Base-by-base conservation (phyloP, 1,140 invertebrate species). In the Hyles vespertilio region DNA sequence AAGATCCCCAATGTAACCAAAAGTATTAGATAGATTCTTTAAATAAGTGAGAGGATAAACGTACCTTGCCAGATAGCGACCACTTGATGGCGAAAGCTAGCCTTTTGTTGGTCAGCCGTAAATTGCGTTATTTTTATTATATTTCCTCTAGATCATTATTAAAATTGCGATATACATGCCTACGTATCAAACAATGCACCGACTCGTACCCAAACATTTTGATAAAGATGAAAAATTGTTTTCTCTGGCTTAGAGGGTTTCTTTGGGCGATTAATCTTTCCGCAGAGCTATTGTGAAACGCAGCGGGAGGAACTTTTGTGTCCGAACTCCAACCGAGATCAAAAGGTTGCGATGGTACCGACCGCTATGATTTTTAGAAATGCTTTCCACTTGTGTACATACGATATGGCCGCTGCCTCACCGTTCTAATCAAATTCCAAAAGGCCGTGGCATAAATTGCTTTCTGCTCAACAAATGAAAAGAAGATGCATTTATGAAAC, bases 201-300 rank as follows among this genome's bases (percentile, higher is more conserved):
- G 50, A 51, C 46, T 48, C 36, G 47, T 46, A 44, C 46, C 33
- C 63, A 77, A 77, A 73, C 70, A 65, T 81, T 84, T 84, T 86
- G 81, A 84, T 86, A 84, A 84, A 84, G 72, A 86, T 86, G 81
- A 86, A 84, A 86, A 86, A 83, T 84, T 83, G 70, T 82, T 79
- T 73, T 69, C 70, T 68, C 53, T 63, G 70, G 77, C 76, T 79
- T 84, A 78, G 71, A 72, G 73, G 77, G 75, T 65, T 81, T 76
- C 79, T 77, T 74, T 68, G 64, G 72, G 79, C 83, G 79, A 87
- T 87, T 83, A 87, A 87, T 87, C 83, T 87, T 86, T 75, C 72
- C 67, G 69, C 70, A 64, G 65, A 79, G 74, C 79, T 82, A 81
- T 86, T 86, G 83, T 86, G 78, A 72, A 74, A 74, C 76, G 74